Evolutionary conservation across 2,888 invertebrate genomes (phyloP).

Genomic region (Myopa tessellatipennis): DNA sequence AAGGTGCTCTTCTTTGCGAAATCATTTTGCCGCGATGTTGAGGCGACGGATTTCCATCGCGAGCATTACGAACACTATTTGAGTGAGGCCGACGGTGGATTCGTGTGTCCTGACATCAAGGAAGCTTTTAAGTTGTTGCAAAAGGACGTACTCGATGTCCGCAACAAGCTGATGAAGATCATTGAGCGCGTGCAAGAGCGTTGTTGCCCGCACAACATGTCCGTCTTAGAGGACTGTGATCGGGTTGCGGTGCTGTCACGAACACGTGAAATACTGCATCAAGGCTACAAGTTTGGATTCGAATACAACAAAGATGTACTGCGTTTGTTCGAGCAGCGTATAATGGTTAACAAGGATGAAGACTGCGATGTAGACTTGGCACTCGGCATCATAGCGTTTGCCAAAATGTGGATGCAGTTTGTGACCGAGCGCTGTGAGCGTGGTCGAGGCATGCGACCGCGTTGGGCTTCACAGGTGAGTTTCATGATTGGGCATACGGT

Average conservation of each 20-base stretch:
- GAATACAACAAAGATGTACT: conserved; percentile 75
- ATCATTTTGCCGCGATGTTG: conserved; percentile 77
- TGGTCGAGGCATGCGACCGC: conserved; percentile 81
- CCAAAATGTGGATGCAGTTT: conserved; percentile 90
- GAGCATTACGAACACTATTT: conserved; percentile 67
- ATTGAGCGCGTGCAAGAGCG: conserved; percentile 64
- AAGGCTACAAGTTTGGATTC: conserved; percentile 90
- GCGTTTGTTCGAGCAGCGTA: conserved; percentile 69
- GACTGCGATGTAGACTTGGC: conserved; percentile 69
- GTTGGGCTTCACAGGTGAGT: conserved; percentile 80
- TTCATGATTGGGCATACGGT: neutral
- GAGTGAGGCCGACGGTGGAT: conserved; percentile 59
- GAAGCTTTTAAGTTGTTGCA: conserved; percentile 74
- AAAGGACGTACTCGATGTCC: conserved; percentile 66
- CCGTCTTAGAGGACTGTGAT: conserved; percentile 68
- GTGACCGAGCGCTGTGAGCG: conserved; percentile 86
- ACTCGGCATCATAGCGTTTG: conserved; percentile 75
- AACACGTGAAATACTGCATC: conserved; percentile 82
- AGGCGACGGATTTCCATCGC: conserved; percentile 69
- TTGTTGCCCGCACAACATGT: conserved; percentile 61
- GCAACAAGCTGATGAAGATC: conserved; percentile 67
- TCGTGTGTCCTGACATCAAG: conserved; percentile 72
- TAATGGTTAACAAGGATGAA: conserved; percentile 65
- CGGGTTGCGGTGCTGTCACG: conserved; percentile 73
- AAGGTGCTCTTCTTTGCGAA: conserved; percentile 87